Conservation (phyloP, 2,888 invertebrate species). For the Rhabditoides inermis region DNA sequence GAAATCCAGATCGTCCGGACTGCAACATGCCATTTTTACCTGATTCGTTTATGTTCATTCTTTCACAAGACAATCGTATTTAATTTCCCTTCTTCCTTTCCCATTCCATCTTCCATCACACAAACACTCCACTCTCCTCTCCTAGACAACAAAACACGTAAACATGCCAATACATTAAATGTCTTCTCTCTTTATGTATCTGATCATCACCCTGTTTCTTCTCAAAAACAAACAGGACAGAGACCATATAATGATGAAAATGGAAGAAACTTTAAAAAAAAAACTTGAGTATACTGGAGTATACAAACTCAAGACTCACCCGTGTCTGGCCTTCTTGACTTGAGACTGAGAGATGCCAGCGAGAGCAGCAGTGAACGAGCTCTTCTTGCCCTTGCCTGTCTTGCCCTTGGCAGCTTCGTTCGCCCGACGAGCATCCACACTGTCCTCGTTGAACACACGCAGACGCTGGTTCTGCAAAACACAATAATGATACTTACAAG, state of each 20-base stretch:
- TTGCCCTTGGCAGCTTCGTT: background rate
- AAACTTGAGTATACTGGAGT: background rate
- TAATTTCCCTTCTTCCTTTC: too few relatives aligned
- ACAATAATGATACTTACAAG: background rate
- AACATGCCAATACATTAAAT: too few relatives aligned
- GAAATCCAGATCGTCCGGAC: slow-evolving; percentile 23
- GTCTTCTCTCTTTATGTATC: too few relatives aligned
- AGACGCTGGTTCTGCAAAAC: slow-evolving; percentile 57
- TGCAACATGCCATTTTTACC: slow-evolving; percentile 1
- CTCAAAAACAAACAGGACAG: too few relatives aligned
- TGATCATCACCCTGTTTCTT: too few relatives aligned
- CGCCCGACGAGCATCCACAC: slow-evolving; percentile 7
- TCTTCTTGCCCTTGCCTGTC: slow-evolving; percentile 8
- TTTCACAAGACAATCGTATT: too few relatives aligned
- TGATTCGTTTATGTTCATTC: background rate
- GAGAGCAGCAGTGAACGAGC: slow-evolving; percentile 41
- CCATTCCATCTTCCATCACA: too few relatives aligned
- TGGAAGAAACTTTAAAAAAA: background rate
- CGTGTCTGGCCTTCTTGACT: slow-evolving; percentile 35
- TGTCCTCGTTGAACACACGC: slow-evolving; percentile 58
- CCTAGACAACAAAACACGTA: too few relatives aligned
- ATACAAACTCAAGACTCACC: slow-evolving; percentile 45
- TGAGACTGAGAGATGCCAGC: slow-evolving; percentile 17
- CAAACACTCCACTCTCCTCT: too few relatives aligned
- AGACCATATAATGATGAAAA: background rate